Evolutionary conservation across 1,140 invertebrate genomes (phyloP), one percentile per base, ranked within the genome.

Genomic region (Leptinotarsa defecta): DNA sequence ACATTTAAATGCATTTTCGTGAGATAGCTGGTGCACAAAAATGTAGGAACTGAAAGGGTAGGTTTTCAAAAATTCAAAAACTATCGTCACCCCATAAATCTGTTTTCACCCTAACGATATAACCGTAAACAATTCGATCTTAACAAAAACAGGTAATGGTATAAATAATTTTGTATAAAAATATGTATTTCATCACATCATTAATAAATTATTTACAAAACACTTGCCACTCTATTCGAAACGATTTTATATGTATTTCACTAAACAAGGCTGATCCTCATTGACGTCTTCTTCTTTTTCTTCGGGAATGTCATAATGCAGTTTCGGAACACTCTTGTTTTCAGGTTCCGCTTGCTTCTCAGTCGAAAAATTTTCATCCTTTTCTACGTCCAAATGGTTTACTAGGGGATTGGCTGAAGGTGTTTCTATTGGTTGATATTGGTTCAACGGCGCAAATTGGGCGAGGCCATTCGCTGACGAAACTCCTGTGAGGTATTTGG

Each of bases 241-340:
- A 17, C 17, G 52, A 65, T 65, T 34, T 65, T 19, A 65, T 19
- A 65, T 65, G 2, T 65, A 65, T 65, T 65, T 65, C 15, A 65
- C 19, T 34, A 65, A 65, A 22, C 20, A 22, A 5, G 64, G 27
- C 3, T 65, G 64, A n/a, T n/a, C 68, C 24, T 22, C 63, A 19
- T 68, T 19, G 8, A 22, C 48, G 43, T 71, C 19, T 71, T 71
- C 69, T 71, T 71, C 69, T 71, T 57, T 57, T 71, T 71, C 69
- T 71, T 71, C 69, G n/a, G 48, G 49, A 22, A 71, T 71, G 22
- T 71, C 69, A 57, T 17, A 61, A 11, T 71, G 52, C 19, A 49
- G 17, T 20, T 57, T 71, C 3, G 3, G n/a, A 17, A 20, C 3
- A 3, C 64, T 65, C 13, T 24, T 65, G 13, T 24, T 65, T 20